phyloP scores from a whole-genome alignment of 2,888 invertebrate genomes.

The Patella ulyssiponensis region DNA sequence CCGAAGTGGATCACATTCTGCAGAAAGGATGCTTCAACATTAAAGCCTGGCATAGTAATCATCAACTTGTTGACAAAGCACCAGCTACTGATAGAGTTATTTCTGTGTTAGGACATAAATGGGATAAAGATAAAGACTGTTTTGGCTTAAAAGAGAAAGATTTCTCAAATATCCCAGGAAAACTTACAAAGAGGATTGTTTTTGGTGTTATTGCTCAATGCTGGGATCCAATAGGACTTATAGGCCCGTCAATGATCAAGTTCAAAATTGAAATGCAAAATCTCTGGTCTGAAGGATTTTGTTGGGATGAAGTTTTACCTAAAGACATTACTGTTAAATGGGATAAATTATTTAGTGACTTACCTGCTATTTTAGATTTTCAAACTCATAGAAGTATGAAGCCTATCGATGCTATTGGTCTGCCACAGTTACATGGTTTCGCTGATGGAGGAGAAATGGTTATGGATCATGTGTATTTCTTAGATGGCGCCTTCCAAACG shows the following conservation, averaged over 20 bases:
- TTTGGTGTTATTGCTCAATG: background rate
- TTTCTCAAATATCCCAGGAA: too few relatives aligned
- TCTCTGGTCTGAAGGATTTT: background rate
- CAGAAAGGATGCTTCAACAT: background rate
- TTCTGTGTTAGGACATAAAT: background rate
- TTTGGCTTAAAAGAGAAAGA: too few relatives aligned
- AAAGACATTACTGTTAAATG: background rate
- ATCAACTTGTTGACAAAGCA: background rate
- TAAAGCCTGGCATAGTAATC: background rate
- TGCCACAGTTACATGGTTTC: background rate
- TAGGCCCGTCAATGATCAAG: background rate
- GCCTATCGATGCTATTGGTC: background rate
- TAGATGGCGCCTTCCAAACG: too few relatives aligned
- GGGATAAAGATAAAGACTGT: background rate
- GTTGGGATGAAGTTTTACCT: background rate
- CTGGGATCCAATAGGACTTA: conserved; percentile 6
- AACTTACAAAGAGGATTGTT: too few relatives aligned
- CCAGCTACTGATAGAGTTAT: background rate
- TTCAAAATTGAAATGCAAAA: conserved; percentile 6
- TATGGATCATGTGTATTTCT: background rate
- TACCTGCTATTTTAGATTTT: background rate
- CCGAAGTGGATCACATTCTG: background rate
- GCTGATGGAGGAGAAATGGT: background rate
- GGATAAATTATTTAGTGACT: background rate
- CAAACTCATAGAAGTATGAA: background rate